Base-by-base conservation (phyloP, 1,140 invertebrate genomes). In the Matsumurasca onukii region DNA sequence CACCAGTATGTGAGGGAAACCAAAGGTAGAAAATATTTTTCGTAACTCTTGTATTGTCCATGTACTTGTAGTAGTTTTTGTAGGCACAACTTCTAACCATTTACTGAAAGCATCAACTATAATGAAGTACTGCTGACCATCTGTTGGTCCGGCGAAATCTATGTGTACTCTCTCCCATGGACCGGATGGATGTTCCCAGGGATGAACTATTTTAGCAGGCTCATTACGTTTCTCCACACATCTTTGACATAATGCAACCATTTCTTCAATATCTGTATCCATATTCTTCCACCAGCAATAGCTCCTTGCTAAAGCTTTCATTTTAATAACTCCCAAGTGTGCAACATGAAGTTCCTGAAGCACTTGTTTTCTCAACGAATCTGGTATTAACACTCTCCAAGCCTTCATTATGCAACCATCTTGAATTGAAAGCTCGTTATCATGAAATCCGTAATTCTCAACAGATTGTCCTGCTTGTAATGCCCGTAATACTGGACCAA, bases 221-320 rank as follows among this genome's bases (percentile, higher is more conserved):
- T 12, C 12, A 22, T 52, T 52, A 5, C 22, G 5, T 12, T 5
- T 52, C 22, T 48, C 9, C 25, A 22, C 61, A 17, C 76, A 78
- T 29, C 74, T 27, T 2, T 69, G 34, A 71, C 82, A 85, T 1
- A 61, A 52, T 27, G 74, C 72, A 9, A 76, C 75, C 27, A 76
- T 67, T 3, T 51, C 27, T 73, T 80, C 78, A 3, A 82, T 78
- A 3, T 84, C 80, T n/a, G 72, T 71, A 55, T 84, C 79, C 0
- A 86, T 78, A 2, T 74, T 73, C 22, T 77, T 79, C 81, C 83
- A 86, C 72, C 79, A 86, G 9, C 83, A 75, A 70, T 82, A 80
- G 45, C 73, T 74, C 48, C 82, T 68, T 3, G 83, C 83, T 12
- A 83, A 62, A 20, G 76, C 70, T 73, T 86, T 86, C 76, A 83